These are phyloP conservation scores for Chiloscyllium punctatum DNA, from an alignment of 2,797 vertebrate genomes.

Conservation along the genomic window DNA sequence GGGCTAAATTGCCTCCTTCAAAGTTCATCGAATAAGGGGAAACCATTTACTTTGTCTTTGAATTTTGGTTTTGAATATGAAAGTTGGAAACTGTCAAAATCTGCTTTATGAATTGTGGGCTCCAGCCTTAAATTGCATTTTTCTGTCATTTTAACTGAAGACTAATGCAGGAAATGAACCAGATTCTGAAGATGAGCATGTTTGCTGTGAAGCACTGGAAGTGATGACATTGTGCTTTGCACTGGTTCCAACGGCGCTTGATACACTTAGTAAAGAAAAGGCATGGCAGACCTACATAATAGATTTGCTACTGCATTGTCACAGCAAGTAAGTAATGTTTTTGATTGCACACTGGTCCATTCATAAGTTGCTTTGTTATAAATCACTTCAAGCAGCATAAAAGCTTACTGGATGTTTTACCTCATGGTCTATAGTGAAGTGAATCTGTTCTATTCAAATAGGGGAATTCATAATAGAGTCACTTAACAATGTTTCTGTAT, in stretches of 20 bases:
- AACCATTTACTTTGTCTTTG: neutral
- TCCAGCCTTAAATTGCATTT: neutral
- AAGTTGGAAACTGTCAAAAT: neutral
- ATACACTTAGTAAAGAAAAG: constrained; percentile 96
- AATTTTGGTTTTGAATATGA: neutral
- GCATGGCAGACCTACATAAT: constrained; percentile 99
- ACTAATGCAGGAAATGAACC: constrained; percentile 92
- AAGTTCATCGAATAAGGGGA: too few relatives aligned
- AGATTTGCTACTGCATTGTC: constrained; percentile 92
- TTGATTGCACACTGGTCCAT: neutral
- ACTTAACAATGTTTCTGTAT: neutral
- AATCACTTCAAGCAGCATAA: neutral
- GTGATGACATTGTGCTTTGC: constrained; percentile 98
- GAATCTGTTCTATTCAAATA: neutral
- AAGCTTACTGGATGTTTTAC: neutral
- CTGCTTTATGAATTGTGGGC: neutral
- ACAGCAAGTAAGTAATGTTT: constrained; percentile 82
- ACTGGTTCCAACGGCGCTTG: constrained; percentile 91
- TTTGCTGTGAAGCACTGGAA: constrained; percentile 96
- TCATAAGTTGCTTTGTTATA: neutral
- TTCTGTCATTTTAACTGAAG: constrained; percentile 54
- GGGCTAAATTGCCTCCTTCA: too few relatives aligned
- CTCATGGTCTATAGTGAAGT: neutral
- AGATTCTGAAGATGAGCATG: constrained; percentile 93
- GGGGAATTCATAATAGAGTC: neutral